A percentile compares a stretch with the other conserved stretches of the same genome.
These are phyloP conservation scores for Pseudolaguvia tuberculata DNA, from an alignment of 2,113 vertebrate species.

Conservation along the genomic window DNA sequence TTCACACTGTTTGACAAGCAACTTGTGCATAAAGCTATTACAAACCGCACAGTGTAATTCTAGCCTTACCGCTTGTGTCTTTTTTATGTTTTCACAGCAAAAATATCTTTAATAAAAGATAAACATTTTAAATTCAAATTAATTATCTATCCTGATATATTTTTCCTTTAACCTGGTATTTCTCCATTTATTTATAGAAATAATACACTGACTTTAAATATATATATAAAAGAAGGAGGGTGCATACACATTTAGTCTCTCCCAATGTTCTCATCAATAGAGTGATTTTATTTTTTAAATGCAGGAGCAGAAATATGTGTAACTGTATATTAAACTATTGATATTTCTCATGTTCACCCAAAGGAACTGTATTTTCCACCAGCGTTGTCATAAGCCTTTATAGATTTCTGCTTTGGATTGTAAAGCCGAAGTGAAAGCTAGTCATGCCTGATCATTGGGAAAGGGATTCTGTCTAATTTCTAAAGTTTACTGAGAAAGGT, in stretches of 20 bases:
- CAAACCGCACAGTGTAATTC: no score
- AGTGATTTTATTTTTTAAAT: slow-evolving; percentile 40
- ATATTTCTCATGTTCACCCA: slow-evolving; percentile 36
- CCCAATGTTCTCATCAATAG: slow-evolving; percentile 28
- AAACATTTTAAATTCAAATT: slow-evolving; percentile 19
- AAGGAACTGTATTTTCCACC: slow-evolving; percentile 39
- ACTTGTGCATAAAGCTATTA: no score
- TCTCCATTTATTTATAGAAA: no score
- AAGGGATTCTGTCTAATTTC: slow-evolving; percentile 18
- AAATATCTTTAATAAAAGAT: background rate
- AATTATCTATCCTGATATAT: slow-evolving; percentile 11
- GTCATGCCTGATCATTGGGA: slow-evolving; percentile 19
- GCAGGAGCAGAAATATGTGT: slow-evolving; percentile 33
- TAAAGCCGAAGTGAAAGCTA: slow-evolving; percentile 37
- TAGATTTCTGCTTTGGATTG: slow-evolving; percentile 39
- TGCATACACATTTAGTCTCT: slow-evolving; percentile 14
- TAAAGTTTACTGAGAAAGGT: background rate
- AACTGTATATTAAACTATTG: slow-evolving; percentile 37
- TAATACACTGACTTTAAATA: no score
- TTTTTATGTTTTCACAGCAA: no score
- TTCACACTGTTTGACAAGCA: no score
- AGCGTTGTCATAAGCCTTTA: slow-evolving; percentile 31
- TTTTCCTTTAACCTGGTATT: background rate
- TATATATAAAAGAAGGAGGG: background rate
- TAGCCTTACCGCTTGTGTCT: no score